Evolutionary conservation across 2,797 vertebrate species (phyloP).

Genomic region (Intellagama lesueurii): DNA sequence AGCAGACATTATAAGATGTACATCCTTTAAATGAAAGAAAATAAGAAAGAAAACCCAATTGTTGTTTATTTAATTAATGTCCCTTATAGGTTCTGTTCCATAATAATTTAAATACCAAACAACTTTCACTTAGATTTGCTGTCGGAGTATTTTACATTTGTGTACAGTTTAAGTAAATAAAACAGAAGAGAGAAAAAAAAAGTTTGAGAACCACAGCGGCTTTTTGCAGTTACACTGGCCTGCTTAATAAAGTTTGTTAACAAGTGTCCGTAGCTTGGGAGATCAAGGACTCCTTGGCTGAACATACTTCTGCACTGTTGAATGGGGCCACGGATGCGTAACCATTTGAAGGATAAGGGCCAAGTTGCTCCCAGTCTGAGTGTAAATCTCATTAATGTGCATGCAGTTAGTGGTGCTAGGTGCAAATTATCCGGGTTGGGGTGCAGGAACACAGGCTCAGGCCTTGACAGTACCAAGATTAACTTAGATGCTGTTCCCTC

Average conservation of each 20-base stretch:
- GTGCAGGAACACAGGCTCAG: neutral
- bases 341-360: constrained; percentile 2
- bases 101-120: constrained; percentile 96
- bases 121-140: constrained; percentile 87
- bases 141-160: constrained; percentile 84
- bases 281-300: constrained; percentile 33
- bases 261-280: constrained; percentile 41
- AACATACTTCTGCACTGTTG: neutral
- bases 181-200: constrained; percentile 84
- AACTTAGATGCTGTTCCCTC: neutral
- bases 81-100: constrained; percentile 94
- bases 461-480: neutral
- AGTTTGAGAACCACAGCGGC: constrained; percentile 69
- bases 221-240: constrained; percentile 63
- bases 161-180: constrained; percentile 99
- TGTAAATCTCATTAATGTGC: neutral
- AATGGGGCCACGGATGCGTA: constrained; percentile 17
- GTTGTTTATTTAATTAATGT: constrained; percentile 97
- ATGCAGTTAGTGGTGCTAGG: neutral
- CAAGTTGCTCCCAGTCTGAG: neutral
- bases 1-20: constrained; percentile 79
- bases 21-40: constrained; percentile 76
- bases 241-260: constrained; percentile 53
- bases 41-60: constrained; percentile 76
- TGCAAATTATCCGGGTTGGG: neutral